Base-by-base conservation (phyloP, 1,140 invertebrate genomes). In the Pogonomyrmex californicus region DNA sequence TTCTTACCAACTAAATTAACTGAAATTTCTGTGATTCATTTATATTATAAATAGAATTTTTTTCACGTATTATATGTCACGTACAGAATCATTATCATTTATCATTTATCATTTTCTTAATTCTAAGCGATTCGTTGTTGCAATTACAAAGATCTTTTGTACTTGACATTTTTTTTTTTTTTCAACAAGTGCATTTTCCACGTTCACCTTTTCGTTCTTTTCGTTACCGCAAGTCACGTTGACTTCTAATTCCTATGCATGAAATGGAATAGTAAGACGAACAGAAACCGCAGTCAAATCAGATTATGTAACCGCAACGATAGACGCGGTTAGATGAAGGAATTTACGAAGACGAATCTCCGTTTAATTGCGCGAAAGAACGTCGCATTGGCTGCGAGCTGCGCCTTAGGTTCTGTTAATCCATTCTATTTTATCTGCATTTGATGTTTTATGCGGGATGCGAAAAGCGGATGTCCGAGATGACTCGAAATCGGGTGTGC, bases 51-150 rank as follows among this genome's bases (percentile, higher is more conserved):
- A 23, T 23, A 23, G 23, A 23, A 23, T 23, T 23, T 23, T 23
- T 23, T 23, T 23, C 23, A 23, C 14, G 1, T 14, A n/a, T 17
- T 49, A 65, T 62, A 23, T 23, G 30, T 23, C 23, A 23, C 17
- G 3, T 5, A 17, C 36, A 51, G 4, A 12, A 17, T 2, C 30
- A 17, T 38, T n/a, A 23, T 14, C 10, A n/a, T 68, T 30, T 56
- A 56, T 68, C 36, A 10, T 23, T 44, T 66, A 66, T 66, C 10
- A 68, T 47, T 68, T 68, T 66, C 38, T 23, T 41, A 2, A 47
- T 14, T 68, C 47, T 30, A 41, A 2, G 0, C 38, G 23, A 12
- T 33, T 51, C 4, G 4, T 1, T 33, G 10, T 17, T 77, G 4
- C 3, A 1, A 14, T 14, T 12, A 23, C 10, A 56, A 58, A 4